Conservation (phyloP, 2,888 invertebrate species). For the Octodonta nipae region DNA sequence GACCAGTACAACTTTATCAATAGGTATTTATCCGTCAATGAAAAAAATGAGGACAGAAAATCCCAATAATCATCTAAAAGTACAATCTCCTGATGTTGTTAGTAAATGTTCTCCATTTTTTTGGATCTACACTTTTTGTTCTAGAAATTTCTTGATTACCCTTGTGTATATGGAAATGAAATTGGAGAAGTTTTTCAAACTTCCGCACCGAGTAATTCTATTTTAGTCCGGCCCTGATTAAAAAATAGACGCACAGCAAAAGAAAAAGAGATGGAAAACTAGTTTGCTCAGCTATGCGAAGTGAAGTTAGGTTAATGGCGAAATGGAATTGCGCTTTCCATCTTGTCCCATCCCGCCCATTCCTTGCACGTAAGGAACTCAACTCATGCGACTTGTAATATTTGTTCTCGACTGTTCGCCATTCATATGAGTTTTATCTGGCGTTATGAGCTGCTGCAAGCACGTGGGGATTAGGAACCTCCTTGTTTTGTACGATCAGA, state of each 20-base stretch:
- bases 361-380: conserved; percentile 37
- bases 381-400: conserved; percentile 38
- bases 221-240: not conserved
- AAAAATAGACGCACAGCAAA: not conserved
- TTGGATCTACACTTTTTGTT: no score
- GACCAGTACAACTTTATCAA: no score
- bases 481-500: no score
- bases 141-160: no score
- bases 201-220: no score
- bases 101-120: no score
- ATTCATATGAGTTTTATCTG: conserved; percentile 34
- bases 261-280: conserved; percentile 27
- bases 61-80: no score
- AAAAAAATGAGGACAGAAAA: no score
- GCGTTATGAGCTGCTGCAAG: conserved; percentile 31
- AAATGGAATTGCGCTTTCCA: conserved; percentile 59
- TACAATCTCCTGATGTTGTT: no score
- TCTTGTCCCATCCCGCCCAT: conserved; percentile 41
- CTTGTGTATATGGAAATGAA: no score
- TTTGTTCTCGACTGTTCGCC: conserved; percentile 37
- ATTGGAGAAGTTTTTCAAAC: no score
- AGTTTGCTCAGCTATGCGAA: conserved; percentile 43
- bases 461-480: conserved; percentile 32
- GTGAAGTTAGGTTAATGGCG: conserved; percentile 53
- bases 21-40: no score